phyloP scores from a whole-genome alignment of 2,888 invertebrate species.

The Morinoia aosen region DNA sequence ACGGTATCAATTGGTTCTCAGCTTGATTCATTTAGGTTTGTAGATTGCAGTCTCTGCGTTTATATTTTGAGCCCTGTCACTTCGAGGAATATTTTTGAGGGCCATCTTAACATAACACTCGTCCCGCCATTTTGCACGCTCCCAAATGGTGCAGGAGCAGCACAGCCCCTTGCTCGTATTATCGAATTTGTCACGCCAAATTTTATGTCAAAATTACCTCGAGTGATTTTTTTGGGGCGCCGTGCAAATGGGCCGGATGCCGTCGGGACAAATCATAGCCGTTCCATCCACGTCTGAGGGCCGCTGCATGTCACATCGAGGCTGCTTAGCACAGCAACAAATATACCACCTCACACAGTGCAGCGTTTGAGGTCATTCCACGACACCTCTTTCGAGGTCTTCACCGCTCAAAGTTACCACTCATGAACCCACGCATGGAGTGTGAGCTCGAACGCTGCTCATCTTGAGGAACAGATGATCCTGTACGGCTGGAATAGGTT shows the following conservation, averaged over 20 bases:
- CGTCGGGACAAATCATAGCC: neutral
- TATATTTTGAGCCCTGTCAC: neutral
- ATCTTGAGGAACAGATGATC: neutral
- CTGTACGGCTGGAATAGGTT: neutral
- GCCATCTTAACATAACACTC: constrained; percentile 15
- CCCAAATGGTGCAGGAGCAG: constrained; percentile 1
- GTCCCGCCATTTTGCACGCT: constrained; percentile 30
- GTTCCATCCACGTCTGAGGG: neutral
- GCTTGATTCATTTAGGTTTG: neutral
- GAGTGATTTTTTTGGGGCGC: neutral
- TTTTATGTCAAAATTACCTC: constrained; percentile 42
- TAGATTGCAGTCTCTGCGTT: neutral
- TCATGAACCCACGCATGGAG: neutral
- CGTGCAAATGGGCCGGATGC: constrained; percentile 16
- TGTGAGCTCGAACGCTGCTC: neutral
- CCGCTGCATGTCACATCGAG: neutral
- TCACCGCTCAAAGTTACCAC: neutral
- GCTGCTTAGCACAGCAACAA: neutral
- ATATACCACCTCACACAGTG: neutral
- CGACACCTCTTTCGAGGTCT: no score
- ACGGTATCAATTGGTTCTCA: neutral
- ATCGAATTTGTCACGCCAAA: constrained; percentile 50
- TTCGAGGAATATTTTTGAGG: neutral
- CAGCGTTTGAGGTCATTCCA: neutral
- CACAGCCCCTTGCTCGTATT: constrained; percentile 16